Base-by-base conservation (phyloP, 2,888 invertebrate genomes). In the Lasioglossum pauxillum region DNA sequence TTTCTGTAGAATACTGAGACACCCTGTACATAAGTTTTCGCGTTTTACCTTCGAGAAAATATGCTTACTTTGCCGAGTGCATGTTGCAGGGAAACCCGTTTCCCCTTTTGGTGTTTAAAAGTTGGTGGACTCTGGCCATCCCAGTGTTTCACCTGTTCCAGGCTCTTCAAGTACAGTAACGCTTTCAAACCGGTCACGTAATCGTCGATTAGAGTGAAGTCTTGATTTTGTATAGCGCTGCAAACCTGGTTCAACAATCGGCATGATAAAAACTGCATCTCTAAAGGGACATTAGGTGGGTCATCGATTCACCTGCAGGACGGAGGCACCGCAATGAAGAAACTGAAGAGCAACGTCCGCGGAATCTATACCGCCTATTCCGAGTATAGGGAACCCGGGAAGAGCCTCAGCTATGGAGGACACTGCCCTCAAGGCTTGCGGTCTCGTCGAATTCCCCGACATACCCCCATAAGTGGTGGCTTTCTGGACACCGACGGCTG, bases 141-240 rank as follows among this genome's bases (percentile, higher is more conserved):
- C 99, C 99, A 99, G 23, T 96, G 96, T 82, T 96, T 95, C 12
- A 96, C 92, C 3, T 96, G 95, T 14, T 97, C 96, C 8, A 98
- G 96, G 0, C 97, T 96, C 90, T 97, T 96, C 16, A 99, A 95
- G 94, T 99, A 99, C 12, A 99, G 95, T 49, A 99, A 95, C 0
- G 99, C 96, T 95, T 98, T 98, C 19, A 99, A 96, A 0, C 99
- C 99, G 0, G 97, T 98, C 81, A 97, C 97, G 95, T 99, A 99
- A 95, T 99, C 99, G 16, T 99, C 98, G 74, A 99, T 97, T 0
- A 99, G 96, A 0, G 99, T 99, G 94, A 99, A 99, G 95, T 99
- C 99, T 96, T 99, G 99, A 95, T 99, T 99, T 95, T 99, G 99
- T 35, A 99, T 97, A 0, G 99, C 98, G 92, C 99, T 99, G 95